These are phyloP conservation scores for Cephus nigrinus DNA, from an alignment of 2,888 invertebrate genomes.

Conservation along the genomic window DNA sequence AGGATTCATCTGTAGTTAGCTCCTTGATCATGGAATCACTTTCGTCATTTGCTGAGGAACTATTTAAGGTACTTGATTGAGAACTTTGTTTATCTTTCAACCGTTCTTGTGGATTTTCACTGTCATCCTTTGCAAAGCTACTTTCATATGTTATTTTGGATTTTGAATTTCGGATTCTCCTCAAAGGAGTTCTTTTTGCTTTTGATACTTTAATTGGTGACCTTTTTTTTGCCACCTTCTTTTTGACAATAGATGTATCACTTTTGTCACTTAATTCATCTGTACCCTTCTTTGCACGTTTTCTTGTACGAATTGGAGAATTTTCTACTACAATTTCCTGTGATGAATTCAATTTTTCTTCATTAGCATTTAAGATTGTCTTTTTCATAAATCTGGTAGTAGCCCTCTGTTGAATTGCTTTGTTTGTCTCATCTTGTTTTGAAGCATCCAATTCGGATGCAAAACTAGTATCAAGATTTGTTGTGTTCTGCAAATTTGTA, in stretches of 20 bases:
- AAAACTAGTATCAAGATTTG: neutral
- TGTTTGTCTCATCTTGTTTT: neutral
- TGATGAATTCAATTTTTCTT: neutral
- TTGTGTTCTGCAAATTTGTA: neutral
- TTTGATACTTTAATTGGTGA: neutral
- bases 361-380: neutral
- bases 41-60: neutral
- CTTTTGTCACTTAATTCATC: slow-evolving; percentile 14
- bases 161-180: neutral
- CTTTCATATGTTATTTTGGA: neutral
- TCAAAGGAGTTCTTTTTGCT: neutral
- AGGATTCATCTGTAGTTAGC: neutral
- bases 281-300: slow-evolving; percentile 24
- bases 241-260: neutral
- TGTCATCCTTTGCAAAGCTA: slow-evolving; percentile 11
- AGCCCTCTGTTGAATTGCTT: neutral
- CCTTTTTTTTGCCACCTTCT: neutral
- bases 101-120: slow-evolving; percentile 12
- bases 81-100: slow-evolving; percentile 9
- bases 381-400: neutral
- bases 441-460: neutral
- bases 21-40: neutral
- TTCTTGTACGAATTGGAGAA: slow-evolving; percentile 18
- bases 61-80: neutral
- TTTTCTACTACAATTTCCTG: slow-evolving; percentile 1